These are phyloP conservation scores for Papilio protenor DNA, from an alignment of 2,888 invertebrate species.

Conservation along the genomic window DNA sequence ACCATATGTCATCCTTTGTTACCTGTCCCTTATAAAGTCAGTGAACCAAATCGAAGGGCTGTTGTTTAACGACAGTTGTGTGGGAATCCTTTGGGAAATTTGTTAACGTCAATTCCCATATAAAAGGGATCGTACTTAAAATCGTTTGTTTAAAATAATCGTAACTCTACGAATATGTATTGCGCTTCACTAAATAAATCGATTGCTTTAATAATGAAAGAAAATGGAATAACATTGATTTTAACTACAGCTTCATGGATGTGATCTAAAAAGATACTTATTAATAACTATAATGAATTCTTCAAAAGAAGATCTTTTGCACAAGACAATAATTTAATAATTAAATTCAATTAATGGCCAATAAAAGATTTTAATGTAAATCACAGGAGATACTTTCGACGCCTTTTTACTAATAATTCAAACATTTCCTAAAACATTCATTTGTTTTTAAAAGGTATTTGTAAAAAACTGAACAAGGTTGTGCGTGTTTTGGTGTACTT, in stretches of 20 bases:
- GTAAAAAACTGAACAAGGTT: too few relatives aligned
- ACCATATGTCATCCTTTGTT: constrained; percentile 38
- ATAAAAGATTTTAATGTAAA: too few relatives aligned
- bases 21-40: constrained; percentile 23
- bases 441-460: too few relatives aligned
- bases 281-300: too few relatives aligned
- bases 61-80: constrained; percentile 32
- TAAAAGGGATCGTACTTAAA: neutral
- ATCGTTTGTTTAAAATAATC: neutral
- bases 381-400: neutral
- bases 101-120: constrained; percentile 35
- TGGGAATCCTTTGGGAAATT: constrained; percentile 32
- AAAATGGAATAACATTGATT: neutral
- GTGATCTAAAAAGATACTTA: too few relatives aligned
- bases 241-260: neutral
- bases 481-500: too few relatives aligned
- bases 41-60: constrained; percentile 35
- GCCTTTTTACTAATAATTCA: neutral
- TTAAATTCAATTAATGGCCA: too few relatives aligned
- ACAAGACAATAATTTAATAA: too few relatives aligned
- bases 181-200: neutral
- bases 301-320: too few relatives aligned
- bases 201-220: neutral
- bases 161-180: neutral
- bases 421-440: neutral